Evolutionary conservation across 2,888 invertebrate species (phyloP).

Genomic region (Microctonus brassicae): DNA sequence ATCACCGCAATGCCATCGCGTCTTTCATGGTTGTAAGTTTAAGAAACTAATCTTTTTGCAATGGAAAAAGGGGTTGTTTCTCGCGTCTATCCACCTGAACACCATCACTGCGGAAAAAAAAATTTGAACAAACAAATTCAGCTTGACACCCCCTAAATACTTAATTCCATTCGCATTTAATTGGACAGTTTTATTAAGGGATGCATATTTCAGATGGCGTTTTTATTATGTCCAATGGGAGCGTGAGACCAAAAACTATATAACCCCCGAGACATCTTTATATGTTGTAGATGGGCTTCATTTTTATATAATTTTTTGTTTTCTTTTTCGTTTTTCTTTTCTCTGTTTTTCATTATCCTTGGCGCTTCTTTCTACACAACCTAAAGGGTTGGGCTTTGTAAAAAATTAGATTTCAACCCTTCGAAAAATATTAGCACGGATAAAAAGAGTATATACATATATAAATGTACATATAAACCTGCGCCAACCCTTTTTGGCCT

Average conservation of each 20-base stretch:
- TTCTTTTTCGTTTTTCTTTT: conserved; percentile 19
- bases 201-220: conserved; percentile 69
- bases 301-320: conserved; percentile 2
- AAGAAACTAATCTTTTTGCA: conserved; percentile 60
- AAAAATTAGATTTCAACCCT: conserved; percentile 68
- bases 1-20: not conserved
- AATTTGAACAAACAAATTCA: conserved; percentile 43
- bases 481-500: conserved; percentile 55
- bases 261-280: conserved; percentile 29
- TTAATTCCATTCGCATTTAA: conserved; percentile 68
- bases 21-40: conserved; percentile 25
- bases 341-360: conserved; percentile 27
- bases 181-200: conserved; percentile 69
- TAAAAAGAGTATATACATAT: conserved; percentile 39
- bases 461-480: too few species aligned
- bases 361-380: conserved; percentile 35
- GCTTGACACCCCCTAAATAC: conserved; percentile 63
- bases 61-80: conserved; percentile 42
- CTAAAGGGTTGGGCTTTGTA: conserved; percentile 50
- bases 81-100: conserved; percentile 42
- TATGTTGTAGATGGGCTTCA: conserved; percentile 6
- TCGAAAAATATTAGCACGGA: conserved; percentile 65
- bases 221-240: conserved; percentile 69
- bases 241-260: conserved; percentile 41
- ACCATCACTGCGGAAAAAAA: conserved; percentile 29